A percentile compares a stretch with the other conserved stretches of the same genome.
Evolutionary conservation across 53 echinoderm and acorn worm species (phyloP).

Genomic region (Mesocentrotus franciscanus): DNA sequence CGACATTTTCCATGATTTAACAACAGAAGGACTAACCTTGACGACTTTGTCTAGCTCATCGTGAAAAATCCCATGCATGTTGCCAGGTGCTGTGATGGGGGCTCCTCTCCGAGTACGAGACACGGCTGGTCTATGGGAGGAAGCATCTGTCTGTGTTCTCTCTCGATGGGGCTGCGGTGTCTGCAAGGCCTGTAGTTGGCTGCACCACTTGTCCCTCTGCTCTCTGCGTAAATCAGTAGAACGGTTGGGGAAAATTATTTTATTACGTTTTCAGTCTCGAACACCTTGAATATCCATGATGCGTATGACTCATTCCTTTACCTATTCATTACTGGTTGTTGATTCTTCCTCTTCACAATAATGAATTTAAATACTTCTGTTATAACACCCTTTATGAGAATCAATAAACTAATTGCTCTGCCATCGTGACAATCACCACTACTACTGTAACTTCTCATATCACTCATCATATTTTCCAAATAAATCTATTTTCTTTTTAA

Average conservation of each 20-base stretch:
- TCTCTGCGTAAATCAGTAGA: background rate
- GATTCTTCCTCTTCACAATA: no score
- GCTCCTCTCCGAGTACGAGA: background rate
- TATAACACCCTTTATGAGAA: no score
- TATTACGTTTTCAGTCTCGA: background rate
- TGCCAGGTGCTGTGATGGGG: background rate
- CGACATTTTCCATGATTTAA: background rate
- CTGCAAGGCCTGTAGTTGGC: background rate
- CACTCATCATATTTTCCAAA: background rate
- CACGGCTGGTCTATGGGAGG: background rate
- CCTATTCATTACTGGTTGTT: no score
- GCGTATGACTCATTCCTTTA: background rate
- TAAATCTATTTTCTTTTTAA: no score
- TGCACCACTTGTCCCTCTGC: constrained; percentile 52
- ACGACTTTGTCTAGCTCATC: background rate
- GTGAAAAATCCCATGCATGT: background rate
- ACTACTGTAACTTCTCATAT: background rate
- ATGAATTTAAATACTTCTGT: no score
- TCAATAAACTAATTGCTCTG: no score
- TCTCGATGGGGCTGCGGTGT: background rate
- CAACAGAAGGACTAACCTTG: background rate
- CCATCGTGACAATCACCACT: background rate
- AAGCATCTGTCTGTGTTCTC: constrained; percentile 20
- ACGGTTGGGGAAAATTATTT: background rate
- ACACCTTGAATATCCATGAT: background rate